Conservation (phyloP, 2,888 invertebrate genomes). For the Himalopsyche anomala region DNA sequence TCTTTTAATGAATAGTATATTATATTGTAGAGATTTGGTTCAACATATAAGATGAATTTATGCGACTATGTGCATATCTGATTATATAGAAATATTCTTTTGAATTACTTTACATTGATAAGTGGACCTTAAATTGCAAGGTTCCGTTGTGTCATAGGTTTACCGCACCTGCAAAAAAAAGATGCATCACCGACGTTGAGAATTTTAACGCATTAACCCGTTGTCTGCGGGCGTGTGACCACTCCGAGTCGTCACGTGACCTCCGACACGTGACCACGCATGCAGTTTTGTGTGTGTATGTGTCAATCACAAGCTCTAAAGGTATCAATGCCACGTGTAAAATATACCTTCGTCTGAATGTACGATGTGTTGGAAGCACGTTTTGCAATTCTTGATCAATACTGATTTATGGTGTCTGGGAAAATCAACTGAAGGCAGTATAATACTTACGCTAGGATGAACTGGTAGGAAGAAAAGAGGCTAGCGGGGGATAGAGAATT, state of each 20-base stretch:
- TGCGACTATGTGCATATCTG: no score
- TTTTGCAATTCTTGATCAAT: background rate
- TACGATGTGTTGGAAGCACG: background rate
- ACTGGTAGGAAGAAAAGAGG: no score
- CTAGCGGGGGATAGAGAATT: no score
- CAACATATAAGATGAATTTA: no score
- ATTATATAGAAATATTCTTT: no score
- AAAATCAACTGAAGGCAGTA: no score
- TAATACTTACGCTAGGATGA: no score
- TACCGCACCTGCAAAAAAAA: background rate
- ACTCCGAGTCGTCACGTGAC: constrained; percentile 10
- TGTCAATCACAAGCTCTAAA: constrained; percentile 27
- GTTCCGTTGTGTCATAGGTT: background rate
- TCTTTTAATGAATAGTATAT: no score
- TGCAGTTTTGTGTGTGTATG: constrained; percentile 1
- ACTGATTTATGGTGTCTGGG: no score
- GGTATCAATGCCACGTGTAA: background rate
- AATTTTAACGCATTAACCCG: constrained; percentile 15
- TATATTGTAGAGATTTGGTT: no score
- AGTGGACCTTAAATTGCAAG: no score
- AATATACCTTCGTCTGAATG: background rate
- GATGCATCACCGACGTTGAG: background rate
- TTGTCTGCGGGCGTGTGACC: constrained; percentile 13
- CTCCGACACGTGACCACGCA: constrained; percentile 25
- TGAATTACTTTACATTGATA: no score